phyloP scores from a whole-genome alignment of 2,888 invertebrate genomes.

The Prosopocoilus inquinatus region DNA sequence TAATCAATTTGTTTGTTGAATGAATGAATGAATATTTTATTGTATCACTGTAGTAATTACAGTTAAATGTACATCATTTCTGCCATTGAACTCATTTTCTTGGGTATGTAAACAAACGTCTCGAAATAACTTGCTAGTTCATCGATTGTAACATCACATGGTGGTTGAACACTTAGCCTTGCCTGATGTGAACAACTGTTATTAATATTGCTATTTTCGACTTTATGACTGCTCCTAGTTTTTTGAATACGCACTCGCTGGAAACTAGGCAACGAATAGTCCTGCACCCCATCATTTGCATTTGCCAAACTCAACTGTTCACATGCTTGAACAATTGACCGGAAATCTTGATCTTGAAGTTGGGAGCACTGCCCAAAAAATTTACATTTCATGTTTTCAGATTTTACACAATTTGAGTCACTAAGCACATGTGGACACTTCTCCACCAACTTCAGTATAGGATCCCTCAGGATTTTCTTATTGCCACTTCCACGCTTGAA shows the following conservation, averaged over 20 bases:
- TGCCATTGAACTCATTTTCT: slow-evolving; percentile 97
- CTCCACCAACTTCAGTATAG: slow-evolving; percentile 55
- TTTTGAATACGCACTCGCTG: slow-evolving; percentile 30
- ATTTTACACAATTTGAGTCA: slow-evolving; percentile 24
- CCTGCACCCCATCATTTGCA: slow-evolving; percentile 36
- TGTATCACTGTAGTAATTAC: slow-evolving; percentile 3
- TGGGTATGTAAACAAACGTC: slow-evolving; percentile 92
- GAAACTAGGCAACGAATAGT: slow-evolving; percentile 42
- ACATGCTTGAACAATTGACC: slow-evolving; percentile 47
- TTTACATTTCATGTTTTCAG: slow-evolving; percentile 21
- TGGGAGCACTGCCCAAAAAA: slow-evolving; percentile 15
- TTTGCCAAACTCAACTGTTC: slow-evolving; percentile 45
- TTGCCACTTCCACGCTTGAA: slow-evolving; percentile 47
- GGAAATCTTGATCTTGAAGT: slow-evolving; percentile 43
- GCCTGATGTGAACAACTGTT: slow-evolving; percentile 74
- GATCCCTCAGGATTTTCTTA: slow-evolving; percentile 57
- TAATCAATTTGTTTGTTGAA: too few species aligned
- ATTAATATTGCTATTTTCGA: slow-evolving; percentile 29
- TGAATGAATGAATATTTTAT: slow-evolving; percentile 2
- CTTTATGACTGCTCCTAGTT: slow-evolving; percentile 11
- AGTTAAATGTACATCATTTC: slow-evolving; percentile 96
- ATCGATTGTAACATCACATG: slow-evolving; percentile 87
- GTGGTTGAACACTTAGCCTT: slow-evolving; percentile 61
- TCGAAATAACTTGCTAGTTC: slow-evolving; percentile 95
- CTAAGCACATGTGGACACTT: slow-evolving; percentile 36